phyloP scores from a whole-genome alignment of 2,888 invertebrate species.

The Macrosoma leucophasiata region DNA sequence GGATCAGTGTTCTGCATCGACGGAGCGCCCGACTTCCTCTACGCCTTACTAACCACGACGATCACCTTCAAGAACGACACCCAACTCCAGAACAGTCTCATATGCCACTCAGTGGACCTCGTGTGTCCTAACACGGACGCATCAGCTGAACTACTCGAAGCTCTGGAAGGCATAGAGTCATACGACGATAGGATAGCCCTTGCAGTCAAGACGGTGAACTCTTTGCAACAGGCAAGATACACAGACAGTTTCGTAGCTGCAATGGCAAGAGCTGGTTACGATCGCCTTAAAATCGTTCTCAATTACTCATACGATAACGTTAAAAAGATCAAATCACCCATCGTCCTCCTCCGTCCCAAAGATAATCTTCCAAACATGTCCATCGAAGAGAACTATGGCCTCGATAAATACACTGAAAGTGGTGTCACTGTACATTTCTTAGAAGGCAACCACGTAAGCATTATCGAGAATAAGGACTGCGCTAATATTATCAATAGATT shows the following conservation, averaged over 20 bases:
- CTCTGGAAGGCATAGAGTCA: constrained; percentile 68
- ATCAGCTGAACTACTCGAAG: constrained; percentile 46
- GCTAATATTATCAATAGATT: constrained; percentile 78
- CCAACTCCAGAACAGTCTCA: constrained; percentile 73
- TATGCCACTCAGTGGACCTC: constrained; percentile 74
- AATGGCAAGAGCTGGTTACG: constrained; percentile 48
- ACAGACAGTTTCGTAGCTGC: constrained; percentile 42
- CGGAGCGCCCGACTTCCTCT: constrained; percentile 84
- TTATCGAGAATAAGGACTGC: constrained; percentile 79
- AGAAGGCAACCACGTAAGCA: constrained; percentile 84
- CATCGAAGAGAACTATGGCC: constrained; percentile 79
- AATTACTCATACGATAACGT: constrained; percentile 59
- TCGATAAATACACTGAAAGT: constrained; percentile 74
- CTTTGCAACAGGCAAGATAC: constrained; percentile 61
- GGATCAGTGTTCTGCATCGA: constrained; percentile 86
- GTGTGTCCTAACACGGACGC: constrained; percentile 56
- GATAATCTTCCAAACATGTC: constrained; percentile 65
- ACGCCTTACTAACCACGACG: constrained; percentile 68
- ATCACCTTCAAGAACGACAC: constrained; percentile 56
- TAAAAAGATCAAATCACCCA: constrained; percentile 72
- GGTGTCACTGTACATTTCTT: constrained; percentile 76
- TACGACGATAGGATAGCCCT: constrained; percentile 75
- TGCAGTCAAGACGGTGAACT: constrained; percentile 47
- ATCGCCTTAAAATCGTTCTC: constrained; percentile 72
- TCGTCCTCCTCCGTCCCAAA: constrained; percentile 79